phyloP scores from a whole-genome alignment of 2,888 invertebrate genomes.

The Eulithis prunata region DNA sequence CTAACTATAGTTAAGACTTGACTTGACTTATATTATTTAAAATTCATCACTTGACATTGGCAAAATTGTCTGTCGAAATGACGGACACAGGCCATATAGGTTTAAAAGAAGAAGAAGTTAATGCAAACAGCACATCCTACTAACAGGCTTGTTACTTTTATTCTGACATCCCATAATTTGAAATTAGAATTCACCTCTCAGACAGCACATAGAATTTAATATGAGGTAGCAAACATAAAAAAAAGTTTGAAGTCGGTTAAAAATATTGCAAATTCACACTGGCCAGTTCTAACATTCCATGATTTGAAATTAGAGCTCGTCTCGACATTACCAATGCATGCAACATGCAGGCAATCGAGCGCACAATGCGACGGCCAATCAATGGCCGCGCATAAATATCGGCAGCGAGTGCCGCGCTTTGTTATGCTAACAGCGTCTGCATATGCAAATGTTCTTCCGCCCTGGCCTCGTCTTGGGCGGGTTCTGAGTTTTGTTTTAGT shows the following conservation, averaged over 20 bases:
- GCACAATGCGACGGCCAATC: constrained; percentile 51
- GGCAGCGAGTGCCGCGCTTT: constrained; percentile 56
- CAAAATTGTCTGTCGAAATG: too few relatives aligned
- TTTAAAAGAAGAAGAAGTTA: too few relatives aligned
- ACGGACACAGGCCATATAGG: too few relatives aligned
- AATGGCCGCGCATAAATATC: constrained; percentile 67
- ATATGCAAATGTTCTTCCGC: constrained; percentile 69
- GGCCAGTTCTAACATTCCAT: constrained; percentile 9
- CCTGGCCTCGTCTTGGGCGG: constrained; percentile 56
- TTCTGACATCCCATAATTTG: constrained; percentile 1
- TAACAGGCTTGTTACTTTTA: too few relatives aligned
- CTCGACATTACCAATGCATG: constrained; percentile 33
- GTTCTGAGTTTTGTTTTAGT: constrained; percentile 33
- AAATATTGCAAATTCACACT: constrained; percentile 6
- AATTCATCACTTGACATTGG: too few relatives aligned
- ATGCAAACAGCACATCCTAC: too few relatives aligned
- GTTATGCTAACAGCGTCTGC: constrained; percentile 68
- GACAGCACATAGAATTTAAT: not conserved
- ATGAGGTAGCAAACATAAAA: not conserved
- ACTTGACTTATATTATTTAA: too few relatives aligned
- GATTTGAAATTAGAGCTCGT: constrained; percentile 32
- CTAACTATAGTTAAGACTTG: too few relatives aligned
- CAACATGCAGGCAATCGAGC: constrained; percentile 42
- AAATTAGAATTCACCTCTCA: constrained; percentile 20
- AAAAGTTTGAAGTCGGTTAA: not conserved